These are phyloP conservation scores for Piprites chloris DNA, from an alignment of 2,113 vertebrate species.

Conservation along the genomic window DNA sequence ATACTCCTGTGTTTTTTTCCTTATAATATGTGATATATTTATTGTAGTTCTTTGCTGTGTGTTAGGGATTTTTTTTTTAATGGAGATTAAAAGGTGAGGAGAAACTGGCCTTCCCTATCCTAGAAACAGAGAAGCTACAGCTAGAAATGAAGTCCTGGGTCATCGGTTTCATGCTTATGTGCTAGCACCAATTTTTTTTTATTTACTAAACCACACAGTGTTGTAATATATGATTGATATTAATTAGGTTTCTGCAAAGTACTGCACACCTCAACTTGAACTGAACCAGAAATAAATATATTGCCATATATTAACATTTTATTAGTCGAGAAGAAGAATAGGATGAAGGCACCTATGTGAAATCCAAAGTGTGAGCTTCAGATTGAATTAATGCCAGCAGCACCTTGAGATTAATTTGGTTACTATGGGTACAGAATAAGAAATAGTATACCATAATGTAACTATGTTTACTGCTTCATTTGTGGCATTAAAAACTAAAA, in stretches of 20 bases:
- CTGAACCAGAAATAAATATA: constrained; percentile 76
- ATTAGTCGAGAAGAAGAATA: constrained; percentile 68
- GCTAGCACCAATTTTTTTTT: constrained; percentile 21
- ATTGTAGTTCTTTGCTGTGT: not conserved
- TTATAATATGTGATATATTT: not conserved
- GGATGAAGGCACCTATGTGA: constrained; percentile 69
- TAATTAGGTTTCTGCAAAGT: constrained; percentile 74
- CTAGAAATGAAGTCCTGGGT: not conserved
- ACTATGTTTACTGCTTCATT: constrained; percentile 73
- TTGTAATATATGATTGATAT: constrained; percentile 74
- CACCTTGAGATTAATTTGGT: constrained; percentile 77
- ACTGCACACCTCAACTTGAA: constrained; percentile 68
- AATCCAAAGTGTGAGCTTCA: constrained; percentile 67
- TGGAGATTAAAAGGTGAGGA: not conserved
- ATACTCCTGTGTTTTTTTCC: not conserved
- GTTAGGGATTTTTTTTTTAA: not conserved
- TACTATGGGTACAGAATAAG: constrained; percentile 71
- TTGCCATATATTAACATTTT: constrained; percentile 77
- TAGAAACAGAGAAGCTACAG: constrained; percentile 17
- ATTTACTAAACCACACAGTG: constrained; percentile 22
- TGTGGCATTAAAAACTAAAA: constrained; percentile 70
- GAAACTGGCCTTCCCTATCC: not conserved
- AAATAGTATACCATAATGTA: constrained; percentile 69
- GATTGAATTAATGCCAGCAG: constrained; percentile 71
- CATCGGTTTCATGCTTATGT: constrained; percentile 28